These are phyloP conservation scores for Philereme vetulata DNA, from an alignment of 2,888 invertebrate species.

Conservation along the genomic window DNA sequence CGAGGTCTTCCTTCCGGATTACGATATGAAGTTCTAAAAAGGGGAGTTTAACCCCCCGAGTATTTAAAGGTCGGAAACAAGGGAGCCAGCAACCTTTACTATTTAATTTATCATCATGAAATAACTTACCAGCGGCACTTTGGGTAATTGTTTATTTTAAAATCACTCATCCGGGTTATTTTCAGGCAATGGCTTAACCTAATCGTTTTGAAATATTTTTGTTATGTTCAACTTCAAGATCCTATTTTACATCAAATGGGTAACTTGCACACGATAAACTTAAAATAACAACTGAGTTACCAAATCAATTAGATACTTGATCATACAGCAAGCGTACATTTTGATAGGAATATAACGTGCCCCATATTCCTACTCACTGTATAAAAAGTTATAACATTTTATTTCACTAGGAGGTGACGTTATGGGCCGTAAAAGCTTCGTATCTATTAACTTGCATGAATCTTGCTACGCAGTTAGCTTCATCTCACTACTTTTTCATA, in stretches of 20 bases:
- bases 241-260: not conserved
- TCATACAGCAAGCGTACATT: not conserved
- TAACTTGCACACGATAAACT: not conserved
- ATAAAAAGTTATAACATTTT: slow-evolving; percentile 63
- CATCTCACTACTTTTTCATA: slow-evolving; percentile 43
- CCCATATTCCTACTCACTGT: slow-evolving; percentile 47
- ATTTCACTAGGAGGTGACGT: slow-evolving; percentile 65
- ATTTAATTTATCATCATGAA: slow-evolving; percentile 27
- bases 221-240: not conserved
- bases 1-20: slow-evolving; percentile 32
- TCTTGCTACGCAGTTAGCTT: slow-evolving; percentile 53
- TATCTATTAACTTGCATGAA: slow-evolving; percentile 67
- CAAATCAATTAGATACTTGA: slow-evolving; percentile 31
- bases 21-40: slow-evolving; percentile 32
- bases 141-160: slow-evolving; percentile 17
- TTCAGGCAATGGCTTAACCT: not conserved
- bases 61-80: slow-evolving; percentile 31
- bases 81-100: slow-evolving; percentile 28
- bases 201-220: not conserved
- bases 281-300: not conserved
- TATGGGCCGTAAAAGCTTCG: slow-evolving; percentile 67
- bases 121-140: slow-evolving; percentile 16
- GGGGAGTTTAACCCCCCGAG: slow-evolving; percentile 27
- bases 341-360: slow-evolving; percentile 36
- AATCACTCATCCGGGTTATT: slow-evolving; percentile 1